Evolutionary conservation across 2,113 vertebrate genomes (phyloP), one percentile per base, ranked within the genome.

Genomic region (Arothron firmamentum): DNA sequence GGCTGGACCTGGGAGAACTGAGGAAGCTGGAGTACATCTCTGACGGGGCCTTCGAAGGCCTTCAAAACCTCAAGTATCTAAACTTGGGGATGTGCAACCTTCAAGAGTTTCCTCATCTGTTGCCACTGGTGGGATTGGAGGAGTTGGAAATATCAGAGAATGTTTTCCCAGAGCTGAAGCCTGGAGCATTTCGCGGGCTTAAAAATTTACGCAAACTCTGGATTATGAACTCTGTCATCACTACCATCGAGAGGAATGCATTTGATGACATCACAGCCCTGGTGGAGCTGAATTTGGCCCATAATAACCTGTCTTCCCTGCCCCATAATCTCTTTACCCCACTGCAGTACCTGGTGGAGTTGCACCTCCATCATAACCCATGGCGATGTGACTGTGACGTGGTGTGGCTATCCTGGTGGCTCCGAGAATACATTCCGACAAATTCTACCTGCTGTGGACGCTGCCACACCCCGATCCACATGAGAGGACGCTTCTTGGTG

Each of bases 221-320:
- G 97, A 95, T 99, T 75, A 99, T 99, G 97, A 98, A 97, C 90
- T 97, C 96, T 10, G 95, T 93, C 83, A 93, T 99, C 82, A 92
- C 86, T 74, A 74, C 82, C 60, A 96, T 99, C 21, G 96, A 98
- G 79, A 92, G 97, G 14, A 98, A 99, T 70, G 97, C 97, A 56
- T 99, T 99, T 71, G 97, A 99, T 60, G 96, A 96, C 85, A 93
- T 98, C 75, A 94, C 93, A 47, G 94, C 92, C 1, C 89, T 99
- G 82, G 95, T 96, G 84, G 97, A 99, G 85, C 93, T 99, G 80
- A 99, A 99, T 88, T 79, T 99, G 88, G 97, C 97, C 77, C 97
- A 99, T 89, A 99, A 99, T 83, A 99, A 98, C 89, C 91, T 98
- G 72, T 94, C 94, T 3, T 95, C 96, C 55, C 84, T 99, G 76